Base-by-base conservation (phyloP, 2,113 vertebrate genomes). In the Vanacampus margaritifer region DNA sequence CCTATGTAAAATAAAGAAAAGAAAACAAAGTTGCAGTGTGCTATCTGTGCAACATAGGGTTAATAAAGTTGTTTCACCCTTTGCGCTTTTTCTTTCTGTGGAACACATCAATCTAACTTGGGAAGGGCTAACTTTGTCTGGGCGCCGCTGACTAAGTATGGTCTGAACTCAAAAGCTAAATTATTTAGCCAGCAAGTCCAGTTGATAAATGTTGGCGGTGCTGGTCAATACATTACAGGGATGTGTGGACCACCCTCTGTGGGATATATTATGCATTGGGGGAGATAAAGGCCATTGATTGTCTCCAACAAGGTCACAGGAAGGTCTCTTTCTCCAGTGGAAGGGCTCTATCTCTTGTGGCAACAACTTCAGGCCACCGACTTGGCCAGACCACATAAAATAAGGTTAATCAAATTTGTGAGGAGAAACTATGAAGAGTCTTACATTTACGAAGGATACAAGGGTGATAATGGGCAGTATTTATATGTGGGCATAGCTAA, bases 221-320 rank as follows among this genome's bases (percentile, higher is more conserved):
- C 77, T 74, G 84, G 86, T 91, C 88, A 89, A 90, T 91, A 88
- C 88, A 90, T 90, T 89, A 91, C 75, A 80, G 74, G 80, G 81
- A 90, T 86, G 88, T 87, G 85, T 84, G 75, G 89, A 90, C 80
- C 82, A 85, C 75, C 85, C 74, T 81, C 80, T 78, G 73, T 81
- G 77, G 90, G 83, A 92, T 92, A 90, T 91, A 90, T 89, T 89
- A 91, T 89, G 89, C 85, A 86, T 79, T 81, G 82, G 77, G 71
- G 65, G 72, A 91, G 91, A 92, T 92, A 91, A 92, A 91, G 89
- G 84, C 87, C 90, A 92, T 90, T 90, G 89, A 92, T 91, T 89
- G 83, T 84, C 74, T 89, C 78, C 80, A 81, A 78, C 88, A 92
- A 93, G 88, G 90, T 90, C 89, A 89, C 79, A 74, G 83, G 79